Evolutionary conservation across 1,140 invertebrate species (phyloP).

Genomic region (Drosophila serrata): DNA sequence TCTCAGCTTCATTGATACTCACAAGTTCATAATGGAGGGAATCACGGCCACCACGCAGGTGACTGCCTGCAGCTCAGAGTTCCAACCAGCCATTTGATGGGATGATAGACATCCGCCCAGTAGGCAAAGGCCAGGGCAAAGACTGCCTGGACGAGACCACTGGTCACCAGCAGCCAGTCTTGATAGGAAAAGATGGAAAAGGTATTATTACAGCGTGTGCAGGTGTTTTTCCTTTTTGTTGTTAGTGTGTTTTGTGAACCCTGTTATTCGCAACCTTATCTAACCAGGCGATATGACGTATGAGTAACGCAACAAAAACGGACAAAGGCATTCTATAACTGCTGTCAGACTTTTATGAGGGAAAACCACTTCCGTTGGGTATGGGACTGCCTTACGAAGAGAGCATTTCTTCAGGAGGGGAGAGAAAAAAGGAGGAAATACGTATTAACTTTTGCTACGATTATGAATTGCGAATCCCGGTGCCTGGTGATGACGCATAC

Average conservation of each 20-base stretch:
- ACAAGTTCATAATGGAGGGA: conserved; percentile 86
- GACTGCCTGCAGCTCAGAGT: conserved; percentile 86
- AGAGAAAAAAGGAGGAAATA: too few species aligned
- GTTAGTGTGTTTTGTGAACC: neutral
- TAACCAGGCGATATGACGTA: conserved; percentile 39
- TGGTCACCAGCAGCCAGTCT: conserved; percentile 88
- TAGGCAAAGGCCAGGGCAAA: conserved; percentile 87
- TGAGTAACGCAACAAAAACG: conserved; percentile 34
- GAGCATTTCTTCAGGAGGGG: neutral
- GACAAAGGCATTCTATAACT: neutral
- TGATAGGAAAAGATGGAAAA: conserved; percentile 6
- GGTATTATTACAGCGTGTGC: neutral
- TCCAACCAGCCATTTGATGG: conserved; percentile 87
- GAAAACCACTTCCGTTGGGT: conserved; percentile 20
- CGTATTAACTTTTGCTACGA: too few species aligned
- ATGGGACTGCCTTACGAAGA: neutral
- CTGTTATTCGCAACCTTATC: conserved; percentile 18
- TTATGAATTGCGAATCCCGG: conserved; percentile 22
- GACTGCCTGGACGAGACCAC: conserved; percentile 86
- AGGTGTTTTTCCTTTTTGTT: neutral
- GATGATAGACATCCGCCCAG: conserved; percentile 88
- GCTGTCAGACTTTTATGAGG: neutral
- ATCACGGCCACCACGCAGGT: conserved; percentile 87
- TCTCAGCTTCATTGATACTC: conserved; percentile 13
- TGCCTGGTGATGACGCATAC: conserved; percentile 15